These are phyloP conservation scores for Euzophera pinguis DNA, from an alignment of 2,888 invertebrate genomes.

Conservation along the genomic window DNA sequence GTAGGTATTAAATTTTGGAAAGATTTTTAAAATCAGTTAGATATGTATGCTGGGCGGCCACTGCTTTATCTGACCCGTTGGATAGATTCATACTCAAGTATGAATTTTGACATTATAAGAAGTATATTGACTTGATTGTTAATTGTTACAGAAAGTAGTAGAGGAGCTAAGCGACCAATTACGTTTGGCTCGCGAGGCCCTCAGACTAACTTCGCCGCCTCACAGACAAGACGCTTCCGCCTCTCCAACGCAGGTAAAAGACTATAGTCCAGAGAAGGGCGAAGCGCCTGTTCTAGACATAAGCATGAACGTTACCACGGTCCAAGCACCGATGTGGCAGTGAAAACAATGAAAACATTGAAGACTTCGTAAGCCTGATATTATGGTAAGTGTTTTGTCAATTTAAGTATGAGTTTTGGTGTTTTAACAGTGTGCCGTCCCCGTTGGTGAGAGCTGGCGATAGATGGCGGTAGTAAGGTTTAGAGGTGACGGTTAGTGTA, in stretches of 20 bases:
- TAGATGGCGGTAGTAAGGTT: not conserved
- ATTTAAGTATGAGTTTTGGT: not conserved
- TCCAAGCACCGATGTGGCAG: too few species aligned
- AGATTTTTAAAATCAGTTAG: too few species aligned
- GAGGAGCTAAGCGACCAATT: conserved; percentile 89
- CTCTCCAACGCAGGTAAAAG: conserved; percentile 58
- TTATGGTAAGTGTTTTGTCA: not conserved
- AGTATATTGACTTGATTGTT: too few species aligned
- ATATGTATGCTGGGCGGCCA: too few species aligned
- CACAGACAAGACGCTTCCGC: conserved; percentile 14
- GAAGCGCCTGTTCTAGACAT: not conserved
- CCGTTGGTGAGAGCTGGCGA: not conserved
- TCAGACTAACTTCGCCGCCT: conserved; percentile 59
- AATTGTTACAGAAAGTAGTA: conserved; percentile 83
- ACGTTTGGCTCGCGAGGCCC: conserved; percentile 86
- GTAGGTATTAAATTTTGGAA: too few species aligned
- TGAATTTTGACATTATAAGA: too few species aligned
- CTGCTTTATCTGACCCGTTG: too few species aligned
- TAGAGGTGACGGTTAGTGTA: too few species aligned
- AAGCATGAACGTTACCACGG: not conserved
- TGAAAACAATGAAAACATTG: not conserved
- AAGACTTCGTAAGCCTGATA: not conserved
- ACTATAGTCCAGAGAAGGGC: not conserved
- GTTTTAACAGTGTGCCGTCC: not conserved
- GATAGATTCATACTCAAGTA: too few species aligned